These are phyloP conservation scores for Phaenicophaeus curvirostris DNA, from an alignment of 2,797 vertebrate genomes.

Conservation along the genomic window DNA sequence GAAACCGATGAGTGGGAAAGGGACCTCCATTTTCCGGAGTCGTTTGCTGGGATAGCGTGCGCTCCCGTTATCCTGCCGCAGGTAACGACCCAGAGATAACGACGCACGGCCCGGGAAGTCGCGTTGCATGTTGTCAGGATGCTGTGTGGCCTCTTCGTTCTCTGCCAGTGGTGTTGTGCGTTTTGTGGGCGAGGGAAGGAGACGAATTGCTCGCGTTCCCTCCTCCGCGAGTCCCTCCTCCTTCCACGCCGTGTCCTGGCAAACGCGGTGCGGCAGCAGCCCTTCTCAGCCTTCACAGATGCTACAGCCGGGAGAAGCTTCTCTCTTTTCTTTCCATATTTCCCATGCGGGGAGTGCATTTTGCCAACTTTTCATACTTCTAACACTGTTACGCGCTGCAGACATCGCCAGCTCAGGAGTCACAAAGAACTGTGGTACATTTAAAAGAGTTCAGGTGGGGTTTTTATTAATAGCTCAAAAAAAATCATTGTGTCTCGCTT, in stretches of 20 bases:
- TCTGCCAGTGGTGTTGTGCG: background rate
- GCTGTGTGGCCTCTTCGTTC: background rate
- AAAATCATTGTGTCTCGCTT: background rate
- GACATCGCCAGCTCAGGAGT: slow-evolving; percentile 21
- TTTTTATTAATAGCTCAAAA: background rate
- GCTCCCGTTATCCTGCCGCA: slow-evolving; percentile 89
- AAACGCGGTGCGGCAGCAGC: background rate
- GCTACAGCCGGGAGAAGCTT: slow-evolving; percentile 37
- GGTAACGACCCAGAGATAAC: slow-evolving; percentile 79
- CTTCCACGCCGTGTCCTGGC: slow-evolving; percentile 9
- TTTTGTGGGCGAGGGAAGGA: background rate
- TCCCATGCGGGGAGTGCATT: background rate
- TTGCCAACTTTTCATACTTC: background rate
- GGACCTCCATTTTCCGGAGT: slow-evolving; percentile 95
- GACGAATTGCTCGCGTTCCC: background rate
- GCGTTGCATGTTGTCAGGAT: background rate
- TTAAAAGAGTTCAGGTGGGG: background rate
- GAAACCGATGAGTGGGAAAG: slow-evolving; percentile 96
- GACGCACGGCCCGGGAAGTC: background rate
- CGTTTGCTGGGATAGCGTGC: slow-evolving; percentile 92
- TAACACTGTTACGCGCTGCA: background rate
- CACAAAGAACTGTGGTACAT: background rate
- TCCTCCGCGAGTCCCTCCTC: background rate
- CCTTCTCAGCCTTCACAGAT: slow-evolving; percentile 16
- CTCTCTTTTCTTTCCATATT: background rate